phyloP scores from a whole-genome alignment of 1,140 invertebrate genomes.

The Capitella teleta region DNA sequence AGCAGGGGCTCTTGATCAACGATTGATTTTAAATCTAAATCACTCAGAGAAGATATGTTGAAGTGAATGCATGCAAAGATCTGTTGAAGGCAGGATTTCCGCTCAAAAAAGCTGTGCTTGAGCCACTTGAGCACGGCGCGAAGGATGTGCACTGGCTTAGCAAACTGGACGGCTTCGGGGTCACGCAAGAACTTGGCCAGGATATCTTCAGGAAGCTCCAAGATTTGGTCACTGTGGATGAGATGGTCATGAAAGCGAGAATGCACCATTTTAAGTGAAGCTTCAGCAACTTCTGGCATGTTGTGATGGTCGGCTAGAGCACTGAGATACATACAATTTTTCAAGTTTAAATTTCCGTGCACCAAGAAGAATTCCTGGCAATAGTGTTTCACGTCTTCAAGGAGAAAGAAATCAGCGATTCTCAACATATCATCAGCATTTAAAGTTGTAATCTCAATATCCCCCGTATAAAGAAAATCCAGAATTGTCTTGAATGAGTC shows the following conservation, averaged over 20 bases:
- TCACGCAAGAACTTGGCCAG: constrained; percentile 27
- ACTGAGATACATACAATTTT: constrained; percentile 28
- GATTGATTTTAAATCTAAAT: neutral
- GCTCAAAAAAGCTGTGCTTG: constrained; percentile 23
- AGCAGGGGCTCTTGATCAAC: too few relatives aligned
- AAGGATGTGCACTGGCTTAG: constrained; percentile 27
- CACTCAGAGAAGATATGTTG: neutral
- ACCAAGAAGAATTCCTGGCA: constrained; percentile 33
- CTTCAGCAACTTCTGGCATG: constrained; percentile 24
- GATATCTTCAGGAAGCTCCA: constrained; percentile 34
- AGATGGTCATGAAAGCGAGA: constrained; percentile 35
- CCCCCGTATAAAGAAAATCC: constrained; percentile 82
- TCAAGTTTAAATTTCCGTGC: constrained; percentile 32
- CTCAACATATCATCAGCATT: constrained; percentile 66
- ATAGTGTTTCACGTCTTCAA: constrained; percentile 46
- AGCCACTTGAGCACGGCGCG: constrained; percentile 27
- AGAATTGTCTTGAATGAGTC: too few relatives aligned
- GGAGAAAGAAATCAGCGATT: constrained; percentile 46
- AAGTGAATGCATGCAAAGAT: constrained; percentile 14
- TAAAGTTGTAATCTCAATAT: constrained; percentile 50
- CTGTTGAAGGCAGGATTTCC: too few relatives aligned
- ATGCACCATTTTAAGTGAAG: constrained; percentile 28
- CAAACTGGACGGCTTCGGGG: constrained; percentile 25
- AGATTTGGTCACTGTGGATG: constrained; percentile 30
- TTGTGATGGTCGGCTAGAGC: constrained; percentile 32